Evolutionary conservation across 2,797 vertebrate genomes (phyloP), one percentile per base, ranked within the genome.

Genomic region (Siniperca undulata): DNA sequence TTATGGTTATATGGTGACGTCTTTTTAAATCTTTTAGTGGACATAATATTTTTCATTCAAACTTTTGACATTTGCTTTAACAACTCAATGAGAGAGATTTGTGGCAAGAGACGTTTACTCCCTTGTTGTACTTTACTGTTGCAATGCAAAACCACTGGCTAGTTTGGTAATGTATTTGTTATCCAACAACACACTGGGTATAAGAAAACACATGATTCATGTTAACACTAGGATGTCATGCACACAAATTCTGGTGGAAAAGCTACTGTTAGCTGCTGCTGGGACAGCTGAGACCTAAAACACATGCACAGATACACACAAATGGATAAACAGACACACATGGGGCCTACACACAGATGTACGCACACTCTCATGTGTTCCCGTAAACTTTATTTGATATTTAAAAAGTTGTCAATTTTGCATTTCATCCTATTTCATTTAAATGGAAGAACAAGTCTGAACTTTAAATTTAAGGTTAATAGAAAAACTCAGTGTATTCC

Each of bases 401-500:
- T 58, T 53, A 1, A 48, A 0, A 68, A 22, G 48, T 6, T 22
- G 38, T 6, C 5, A 4, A 40, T 19, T 53, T 61, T 62, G 7
- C 11, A 58, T 8, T 56, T 52, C 36, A 38, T 12, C 0, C 0
- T n/a, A 16, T 17, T 17, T 79, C 7, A 48, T 42, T 76, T 66
- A 38, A 12, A 1, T 53, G 5, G 16, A 56, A 22, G 48, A 66
- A 38, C 1, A 44, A 58, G 40, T 48, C 36, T 56, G 40, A 66
- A 17, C 30, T 46, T 77, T 64, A 3, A 60, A 65, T 16, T n/a
- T 56, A 79, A 74, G 22, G 24, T 71, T 81, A 50, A 74, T 16
- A 53, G 75, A 55, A 80, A 74, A 84, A 55, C 52, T 14, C 1
- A 72, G 24, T 42, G 30, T 62, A 27, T 5, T 27, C 13, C 8